These are phyloP conservation scores for Oscheius onirici DNA, from an alignment of 2,888 invertebrate species.

Conservation along the genomic window DNA sequence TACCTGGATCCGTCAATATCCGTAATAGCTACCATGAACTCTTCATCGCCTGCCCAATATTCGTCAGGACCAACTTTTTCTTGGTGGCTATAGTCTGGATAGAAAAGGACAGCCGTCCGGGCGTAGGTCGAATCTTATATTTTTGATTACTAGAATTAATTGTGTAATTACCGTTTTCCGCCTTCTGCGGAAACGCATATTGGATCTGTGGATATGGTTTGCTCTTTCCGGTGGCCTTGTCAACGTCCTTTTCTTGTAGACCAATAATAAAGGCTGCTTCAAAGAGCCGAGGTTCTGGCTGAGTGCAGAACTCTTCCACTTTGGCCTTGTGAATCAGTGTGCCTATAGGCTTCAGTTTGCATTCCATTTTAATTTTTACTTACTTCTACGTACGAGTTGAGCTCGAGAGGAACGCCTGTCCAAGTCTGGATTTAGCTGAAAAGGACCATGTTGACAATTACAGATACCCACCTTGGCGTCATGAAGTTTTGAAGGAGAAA, in stretches of 20 bases:
- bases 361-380: neutral
- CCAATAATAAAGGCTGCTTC: constrained; percentile 24
- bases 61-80: constrained; percentile 2
- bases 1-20: constrained; percentile 22
- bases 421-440: constrained; percentile 13
- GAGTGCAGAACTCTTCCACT: constrained; percentile 24
- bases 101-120: constrained; percentile 20
- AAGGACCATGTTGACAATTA: neutral
- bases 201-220: constrained; percentile 12
- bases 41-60: constrained; percentile 28
- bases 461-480: neutral
- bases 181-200: constrained; percentile 14
- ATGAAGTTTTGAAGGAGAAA: constrained; percentile 15
- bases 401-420: constrained; percentile 27
- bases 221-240: neutral
- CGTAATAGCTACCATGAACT: constrained; percentile 29
- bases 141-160: neutral
- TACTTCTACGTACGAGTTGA: constrained; percentile 26
- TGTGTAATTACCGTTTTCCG: neutral
- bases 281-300: constrained; percentile 22
- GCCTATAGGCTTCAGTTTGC: neutral
- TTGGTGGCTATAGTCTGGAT: constrained; percentile 27
- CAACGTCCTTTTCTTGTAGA: constrained; percentile 19
- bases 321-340: constrained; percentile 26
- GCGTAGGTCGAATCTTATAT: constrained; percentile 7